Conservation (phyloP, 1,140 invertebrate genomes). For the Cataglyphis hispanica region DNA sequence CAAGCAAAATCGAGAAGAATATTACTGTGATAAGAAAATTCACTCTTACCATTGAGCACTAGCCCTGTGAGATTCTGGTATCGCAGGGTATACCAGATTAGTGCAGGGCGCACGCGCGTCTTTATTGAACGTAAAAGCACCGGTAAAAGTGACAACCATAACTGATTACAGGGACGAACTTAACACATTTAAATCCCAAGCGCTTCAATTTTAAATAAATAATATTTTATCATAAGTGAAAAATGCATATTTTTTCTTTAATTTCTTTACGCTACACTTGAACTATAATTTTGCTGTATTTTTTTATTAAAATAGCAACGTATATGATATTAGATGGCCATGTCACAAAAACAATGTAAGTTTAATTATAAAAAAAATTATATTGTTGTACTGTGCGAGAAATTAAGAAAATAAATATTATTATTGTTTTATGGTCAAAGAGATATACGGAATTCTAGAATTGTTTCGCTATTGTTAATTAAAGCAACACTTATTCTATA, state of each 20-base stretch:
- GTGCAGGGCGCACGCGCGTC: slow-evolving; percentile 46
- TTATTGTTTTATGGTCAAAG: too few species aligned
- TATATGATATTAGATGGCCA: too few species aligned
- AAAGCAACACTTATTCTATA: too few species aligned
- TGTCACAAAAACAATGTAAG: too few species aligned
- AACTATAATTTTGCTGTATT: not conserved
- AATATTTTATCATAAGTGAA: not conserved
- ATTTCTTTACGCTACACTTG: not conserved
- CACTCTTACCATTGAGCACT: slow-evolving; percentile 54
- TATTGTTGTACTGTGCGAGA: too few species aligned
- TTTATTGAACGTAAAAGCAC: slow-evolving; percentile 51
- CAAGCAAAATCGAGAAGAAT: slow-evolving; percentile 20
- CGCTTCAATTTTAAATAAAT: slow-evolving; percentile 19
- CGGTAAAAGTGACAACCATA: slow-evolving; percentile 8
- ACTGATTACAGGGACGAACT: slow-evolving; percentile 9
- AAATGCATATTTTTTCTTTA: slow-evolving; percentile 1
- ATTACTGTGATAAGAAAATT: slow-evolving; percentile 43
- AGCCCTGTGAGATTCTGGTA: slow-evolving; percentile 34
- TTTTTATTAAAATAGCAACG: not conserved
- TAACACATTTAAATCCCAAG: not conserved
- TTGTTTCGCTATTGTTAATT: too few species aligned
- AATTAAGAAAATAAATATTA: too few species aligned
- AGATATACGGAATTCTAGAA: too few species aligned
- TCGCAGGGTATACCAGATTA: slow-evolving; percentile 3
- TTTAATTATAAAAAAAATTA: too few species aligned